Evolutionary conservation across 1,140 invertebrate species (phyloP), one percentile per base, ranked within the genome.

Genomic region (Drosophila bifasciata): DNA sequence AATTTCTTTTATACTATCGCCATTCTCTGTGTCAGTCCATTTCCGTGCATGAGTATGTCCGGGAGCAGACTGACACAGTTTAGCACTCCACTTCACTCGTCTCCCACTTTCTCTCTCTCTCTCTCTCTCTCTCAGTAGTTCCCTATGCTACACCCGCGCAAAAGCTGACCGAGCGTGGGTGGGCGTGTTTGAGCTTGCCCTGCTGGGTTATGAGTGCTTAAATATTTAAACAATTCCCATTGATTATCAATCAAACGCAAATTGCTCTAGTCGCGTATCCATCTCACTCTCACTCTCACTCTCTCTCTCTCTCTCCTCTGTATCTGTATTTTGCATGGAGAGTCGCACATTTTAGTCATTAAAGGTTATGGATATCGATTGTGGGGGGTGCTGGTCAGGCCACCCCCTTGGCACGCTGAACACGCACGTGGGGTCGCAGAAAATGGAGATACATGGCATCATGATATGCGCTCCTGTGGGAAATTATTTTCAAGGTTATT

Each of bases 341-440:
- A 28, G 32, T 11, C 32, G 13, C 11, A 36, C 32, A 36, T 36
- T 36, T 11, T 11, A 36, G 11, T 36, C 32, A 36, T 36, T 36
- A 36, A 36, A 21, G 52, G 50, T 48, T 68, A 69, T 69, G 68
- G 63, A 69, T 69, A 69, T 69, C 51, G 66, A 69, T 69, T 69
- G 49, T 32, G 32, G 32, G 32, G 11, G 32, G 32, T 11, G 11
- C 11, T 11, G 32, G 32, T 36, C 32, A 13, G 32, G 11, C 11
- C 32, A 36, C 28, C 28, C 32, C 11, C 32, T 3, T 32, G 0
- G 9, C 1, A 5, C 5, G 23, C 5, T 4, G 32, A 9, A 11
- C 11, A 36, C 11, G 9, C 9, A 36, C 32, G 32, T 36, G 32
- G 9, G 5, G 3, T 13, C 11, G 5, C 32, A 36, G 32, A 11